Evolutionary conservation across 1,140 invertebrate species (phyloP).

Genomic region (Brevipalpus yothersi): DNA sequence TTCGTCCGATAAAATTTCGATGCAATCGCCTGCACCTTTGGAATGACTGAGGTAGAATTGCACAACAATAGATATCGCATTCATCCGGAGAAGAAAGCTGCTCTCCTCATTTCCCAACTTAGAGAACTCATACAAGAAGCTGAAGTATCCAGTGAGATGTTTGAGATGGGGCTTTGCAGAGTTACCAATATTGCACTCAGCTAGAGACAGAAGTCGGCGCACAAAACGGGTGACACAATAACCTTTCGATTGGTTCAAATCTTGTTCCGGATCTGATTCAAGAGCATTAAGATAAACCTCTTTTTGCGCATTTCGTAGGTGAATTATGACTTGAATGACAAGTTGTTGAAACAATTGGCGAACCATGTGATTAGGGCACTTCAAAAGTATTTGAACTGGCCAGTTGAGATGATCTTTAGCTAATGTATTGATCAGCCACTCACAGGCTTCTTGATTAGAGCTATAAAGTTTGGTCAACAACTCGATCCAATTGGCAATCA

Average conservation of each 20-base stretch:
- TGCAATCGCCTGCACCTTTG: constrained; percentile 18
- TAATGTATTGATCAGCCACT: constrained; percentile 81
- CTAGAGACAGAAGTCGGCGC: constrained; percentile 56
- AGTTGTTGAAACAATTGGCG: constrained; percentile 39
- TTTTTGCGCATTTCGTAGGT: constrained; percentile 43
- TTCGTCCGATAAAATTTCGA: constrained; percentile 29
- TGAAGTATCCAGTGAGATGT: constrained; percentile 74
- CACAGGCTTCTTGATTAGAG: constrained; percentile 59
- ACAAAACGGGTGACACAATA: constrained; percentile 79
- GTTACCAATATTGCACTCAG: constrained; percentile 22
- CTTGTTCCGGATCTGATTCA: neutral
- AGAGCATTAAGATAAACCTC: constrained; percentile 33
- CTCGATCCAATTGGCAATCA: constrained; percentile 89
- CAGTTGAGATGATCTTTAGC: constrained; percentile 61
- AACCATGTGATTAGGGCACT: constrained; percentile 79
- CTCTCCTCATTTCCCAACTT: constrained; percentile 82
- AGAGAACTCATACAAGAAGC: constrained; percentile 69
- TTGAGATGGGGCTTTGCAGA: constrained; percentile 50
- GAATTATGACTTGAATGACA: constrained; percentile 75
- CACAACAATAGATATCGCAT: constrained; percentile 65
- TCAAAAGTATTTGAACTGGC: constrained; percentile 78
- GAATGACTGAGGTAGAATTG: constrained; percentile 68
- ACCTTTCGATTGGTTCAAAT: constrained; percentile 25
- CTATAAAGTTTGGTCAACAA: constrained; percentile 80
- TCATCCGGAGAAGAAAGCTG: constrained; percentile 54